phyloP scores from a whole-genome alignment of 2,888 invertebrate genomes.

The Hoplodrina blanda region DNA sequence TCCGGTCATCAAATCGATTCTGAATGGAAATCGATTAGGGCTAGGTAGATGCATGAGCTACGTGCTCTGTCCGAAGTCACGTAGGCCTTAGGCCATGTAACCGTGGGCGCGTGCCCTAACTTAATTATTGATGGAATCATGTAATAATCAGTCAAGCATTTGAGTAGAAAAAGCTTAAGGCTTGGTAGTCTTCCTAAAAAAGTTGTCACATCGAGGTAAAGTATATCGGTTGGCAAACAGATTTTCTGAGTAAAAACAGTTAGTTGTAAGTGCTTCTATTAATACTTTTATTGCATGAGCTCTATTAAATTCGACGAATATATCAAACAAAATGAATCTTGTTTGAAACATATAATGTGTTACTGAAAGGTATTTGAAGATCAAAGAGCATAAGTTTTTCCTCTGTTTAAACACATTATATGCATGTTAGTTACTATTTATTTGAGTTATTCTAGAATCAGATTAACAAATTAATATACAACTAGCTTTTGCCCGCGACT shows the following conservation, averaged over 20 bases:
- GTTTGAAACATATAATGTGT: not conserved
- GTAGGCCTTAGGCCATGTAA: constrained; percentile 73
- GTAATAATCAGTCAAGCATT: constrained; percentile 58
- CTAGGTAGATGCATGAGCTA: constrained; percentile 65
- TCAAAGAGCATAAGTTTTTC: not conserved
- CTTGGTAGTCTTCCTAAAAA: not conserved
- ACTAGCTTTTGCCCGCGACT: too few species aligned
- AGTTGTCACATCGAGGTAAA: not conserved
- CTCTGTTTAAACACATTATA: constrained; percentile 12
- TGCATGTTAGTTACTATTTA: constrained; percentile 27
- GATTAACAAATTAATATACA: constrained; percentile 25
- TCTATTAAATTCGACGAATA: not conserved
- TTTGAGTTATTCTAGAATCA: constrained; percentile 27
- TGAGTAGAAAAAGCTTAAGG: not conserved
- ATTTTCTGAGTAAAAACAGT: not conserved
- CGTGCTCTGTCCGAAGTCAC: constrained; percentile 81
- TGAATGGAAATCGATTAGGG: constrained; percentile 74
- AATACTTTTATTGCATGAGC: not conserved
- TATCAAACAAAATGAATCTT: not conserved
- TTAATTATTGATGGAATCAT: constrained; percentile 71
- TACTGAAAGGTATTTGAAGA: constrained; percentile 1
- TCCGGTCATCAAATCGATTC: constrained; percentile 77
- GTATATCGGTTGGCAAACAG: not conserved
- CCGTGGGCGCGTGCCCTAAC: constrained; percentile 77
- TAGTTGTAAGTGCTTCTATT: not conserved